Base-by-base conservation (phyloP, 2,797 vertebrate genomes). In the Parotocinclus haroldoi region DNA sequence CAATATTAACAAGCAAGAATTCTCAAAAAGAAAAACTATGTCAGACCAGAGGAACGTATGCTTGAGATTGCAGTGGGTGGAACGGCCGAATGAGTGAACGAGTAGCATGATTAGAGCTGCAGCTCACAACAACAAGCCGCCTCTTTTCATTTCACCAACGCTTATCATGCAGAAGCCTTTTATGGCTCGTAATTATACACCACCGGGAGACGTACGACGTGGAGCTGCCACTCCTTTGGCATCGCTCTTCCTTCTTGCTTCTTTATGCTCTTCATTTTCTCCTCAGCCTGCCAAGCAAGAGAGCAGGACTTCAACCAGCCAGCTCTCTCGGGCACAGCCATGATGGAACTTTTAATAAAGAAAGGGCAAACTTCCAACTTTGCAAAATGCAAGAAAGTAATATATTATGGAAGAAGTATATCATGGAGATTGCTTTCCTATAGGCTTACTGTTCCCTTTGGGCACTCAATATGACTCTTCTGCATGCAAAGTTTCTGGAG, bases 121-220 rank as follows among this genome's bases (percentile, higher is more conserved):
- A 27, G 16, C 19, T 65, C 51, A 60, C 61, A 65, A 44, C 56
- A 45, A 44, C 50, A 48, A 54, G 53, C 36, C n/a, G 36, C 69
- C 17, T 62, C 42, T 48, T 66, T 42, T 53, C 42, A 52, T 37
- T 54, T 27, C 40, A 45, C 57, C 53, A 66, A 62, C 57, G 58
- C 55, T 65, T 66, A 71, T 62, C 4, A 42, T 63, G 61, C 58
- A 59, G 50, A 63, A 69, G 65, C 37, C 68, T 72, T 76, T 67
- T 55, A 70, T 69, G 68, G 48, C 37, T 58, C 12, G 39, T 69
- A 69, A 76, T 76, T 69, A 69, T 53, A 58, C 4, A 1, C 59
- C 46, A 18, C 58, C 58, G 38, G 54, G 66, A 69, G 61, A 58
- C 19, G 11, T 55, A 44, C 45, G 38, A 14, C 59, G 39, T 39